These are phyloP conservation scores for Troides helena DNA, from an alignment of 2,888 invertebrate genomes.

Conservation along the genomic window DNA sequence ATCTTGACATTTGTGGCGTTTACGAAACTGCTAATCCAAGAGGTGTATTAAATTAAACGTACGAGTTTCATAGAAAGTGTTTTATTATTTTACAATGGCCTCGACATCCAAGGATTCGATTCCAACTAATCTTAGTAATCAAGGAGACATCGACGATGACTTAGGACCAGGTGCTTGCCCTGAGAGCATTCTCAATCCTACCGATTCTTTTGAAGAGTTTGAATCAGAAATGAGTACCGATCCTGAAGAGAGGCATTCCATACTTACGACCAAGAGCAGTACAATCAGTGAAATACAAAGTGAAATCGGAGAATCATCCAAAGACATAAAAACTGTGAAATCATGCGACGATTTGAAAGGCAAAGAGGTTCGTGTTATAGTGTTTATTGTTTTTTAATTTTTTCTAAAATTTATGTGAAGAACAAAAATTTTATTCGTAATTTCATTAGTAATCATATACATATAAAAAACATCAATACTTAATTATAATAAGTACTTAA, in stretches of 20 bases:
- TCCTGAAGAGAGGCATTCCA: slow-evolving; percentile 78
- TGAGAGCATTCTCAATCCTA: slow-evolving; percentile 86
- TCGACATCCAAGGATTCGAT: slow-evolving; percentile 62
- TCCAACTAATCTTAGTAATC: slow-evolving; percentile 37
- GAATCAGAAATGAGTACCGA: slow-evolving; percentile 83
- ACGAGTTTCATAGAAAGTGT: slow-evolving; percentile 29
- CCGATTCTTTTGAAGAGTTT: slow-evolving; percentile 86
- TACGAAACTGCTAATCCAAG: slow-evolving; percentile 10
- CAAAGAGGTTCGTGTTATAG: slow-evolving; percentile 58
- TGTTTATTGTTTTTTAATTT: neutral
- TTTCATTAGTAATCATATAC: too few species aligned
- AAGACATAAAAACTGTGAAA: slow-evolving; percentile 56
- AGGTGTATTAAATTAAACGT: slow-evolving; percentile 7
- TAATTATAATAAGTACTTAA: too few species aligned
- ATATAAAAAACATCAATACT: too few species aligned
- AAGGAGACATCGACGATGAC: slow-evolving; percentile 51
- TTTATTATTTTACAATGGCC: slow-evolving; percentile 51
- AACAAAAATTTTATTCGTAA: too few species aligned
- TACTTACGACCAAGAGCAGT: slow-evolving; percentile 76
- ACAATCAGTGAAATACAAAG: slow-evolving; percentile 82
- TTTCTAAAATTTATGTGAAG: too few species aligned
- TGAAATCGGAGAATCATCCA: slow-evolving; percentile 66
- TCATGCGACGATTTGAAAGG: slow-evolving; percentile 65
- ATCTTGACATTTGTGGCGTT: slow-evolving; percentile 18
- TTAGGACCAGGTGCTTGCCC: slow-evolving; percentile 71